These are phyloP conservation scores for Kuschelorhynchus macadamiae DNA, from an alignment of 2,888 invertebrate species.

Conservation along the genomic window DNA sequence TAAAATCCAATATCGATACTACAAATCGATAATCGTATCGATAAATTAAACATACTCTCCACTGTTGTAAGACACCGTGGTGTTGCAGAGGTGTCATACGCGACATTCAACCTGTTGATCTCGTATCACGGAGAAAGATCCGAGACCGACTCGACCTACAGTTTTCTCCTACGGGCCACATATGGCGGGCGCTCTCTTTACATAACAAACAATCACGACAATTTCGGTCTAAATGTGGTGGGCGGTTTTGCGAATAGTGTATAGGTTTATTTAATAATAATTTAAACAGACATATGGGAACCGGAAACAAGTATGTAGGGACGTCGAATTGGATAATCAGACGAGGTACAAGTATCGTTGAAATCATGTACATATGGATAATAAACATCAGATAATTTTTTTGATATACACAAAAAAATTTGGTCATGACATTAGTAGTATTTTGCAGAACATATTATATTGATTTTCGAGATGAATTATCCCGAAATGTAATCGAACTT, in stretches of 20 bases:
- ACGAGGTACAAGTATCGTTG: too few species aligned
- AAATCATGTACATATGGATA: too few species aligned
- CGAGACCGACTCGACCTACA: constrained; percentile 55
- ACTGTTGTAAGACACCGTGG: constrained; percentile 5
- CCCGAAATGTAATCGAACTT: too few species aligned
- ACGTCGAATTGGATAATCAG: too few species aligned
- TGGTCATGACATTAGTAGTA: too few species aligned
- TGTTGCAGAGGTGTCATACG: constrained; percentile 59
- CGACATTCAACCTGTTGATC: constrained; percentile 61
- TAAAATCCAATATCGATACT: too few species aligned
- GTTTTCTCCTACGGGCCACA: constrained; percentile 52
- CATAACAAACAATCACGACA: constrained; percentile 38
- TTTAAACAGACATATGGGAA: constrained; percentile 9
- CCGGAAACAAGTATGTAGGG: constrained; percentile 7
- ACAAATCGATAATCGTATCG: too few species aligned
- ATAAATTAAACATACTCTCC: background rate
- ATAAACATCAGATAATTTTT: too few species aligned
- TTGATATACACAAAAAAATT: too few species aligned
- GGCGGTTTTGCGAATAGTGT: constrained; percentile 25
- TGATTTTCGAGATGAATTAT: too few species aligned
- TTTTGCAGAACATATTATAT: too few species aligned
- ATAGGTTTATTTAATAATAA: constrained; percentile 12
- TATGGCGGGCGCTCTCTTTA: constrained; percentile 49
- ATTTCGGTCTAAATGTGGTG: constrained; percentile 22
- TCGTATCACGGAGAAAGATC: constrained; percentile 60